These are phyloP conservation scores for Danio tinwini DNA, from an alignment of 2,797 vertebrate genomes.

Conservation along the genomic window DNA sequence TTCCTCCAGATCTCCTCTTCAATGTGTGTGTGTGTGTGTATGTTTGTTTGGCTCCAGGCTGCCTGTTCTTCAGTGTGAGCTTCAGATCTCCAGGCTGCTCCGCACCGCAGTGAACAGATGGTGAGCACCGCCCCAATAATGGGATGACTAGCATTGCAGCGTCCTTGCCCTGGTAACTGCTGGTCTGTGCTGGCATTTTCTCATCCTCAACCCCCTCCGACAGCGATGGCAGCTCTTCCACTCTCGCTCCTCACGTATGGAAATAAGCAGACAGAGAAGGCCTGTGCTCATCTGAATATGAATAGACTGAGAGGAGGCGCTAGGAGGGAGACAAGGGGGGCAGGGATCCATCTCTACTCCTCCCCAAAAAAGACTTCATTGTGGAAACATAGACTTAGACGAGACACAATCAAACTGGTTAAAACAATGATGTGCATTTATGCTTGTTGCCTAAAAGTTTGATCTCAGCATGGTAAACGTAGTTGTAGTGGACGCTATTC, in stretches of 20 bases:
- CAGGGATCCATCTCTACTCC: slow-evolving; percentile 30
- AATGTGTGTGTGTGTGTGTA: not conserved
- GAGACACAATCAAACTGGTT: slow-evolving; percentile 56
- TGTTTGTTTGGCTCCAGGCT: slow-evolving; percentile 64
- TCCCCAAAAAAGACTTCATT: slow-evolving; percentile 55
- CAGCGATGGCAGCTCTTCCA: slow-evolving; percentile 66
- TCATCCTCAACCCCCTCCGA: slow-evolving; percentile 65
- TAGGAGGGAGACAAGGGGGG: slow-evolving; percentile 46
- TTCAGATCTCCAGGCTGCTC: slow-evolving; percentile 69
- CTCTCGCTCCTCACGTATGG: slow-evolving; percentile 67
- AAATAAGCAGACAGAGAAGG: slow-evolving; percentile 64
- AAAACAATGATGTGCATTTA: slow-evolving; percentile 55
- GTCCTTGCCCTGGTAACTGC: slow-evolving; percentile 79
- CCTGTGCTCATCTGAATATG: slow-evolving; percentile 68
- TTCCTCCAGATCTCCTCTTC: slow-evolving; percentile 19
- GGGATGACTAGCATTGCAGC: slow-evolving; percentile 76
- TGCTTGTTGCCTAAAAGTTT: not conserved
- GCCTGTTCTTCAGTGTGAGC: slow-evolving; percentile 27
- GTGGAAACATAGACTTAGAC: slow-evolving; percentile 60
- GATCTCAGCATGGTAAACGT: slow-evolving; percentile 1
- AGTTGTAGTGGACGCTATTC: not conserved
- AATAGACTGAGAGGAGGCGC: slow-evolving; percentile 62
- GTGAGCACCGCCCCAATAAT: slow-evolving; percentile 73
- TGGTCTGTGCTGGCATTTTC: slow-evolving; percentile 77
- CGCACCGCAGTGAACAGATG: slow-evolving; percentile 74